Conservation (phyloP, 2,113 vertebrate species). For the Cisticola juncidis region DNA sequence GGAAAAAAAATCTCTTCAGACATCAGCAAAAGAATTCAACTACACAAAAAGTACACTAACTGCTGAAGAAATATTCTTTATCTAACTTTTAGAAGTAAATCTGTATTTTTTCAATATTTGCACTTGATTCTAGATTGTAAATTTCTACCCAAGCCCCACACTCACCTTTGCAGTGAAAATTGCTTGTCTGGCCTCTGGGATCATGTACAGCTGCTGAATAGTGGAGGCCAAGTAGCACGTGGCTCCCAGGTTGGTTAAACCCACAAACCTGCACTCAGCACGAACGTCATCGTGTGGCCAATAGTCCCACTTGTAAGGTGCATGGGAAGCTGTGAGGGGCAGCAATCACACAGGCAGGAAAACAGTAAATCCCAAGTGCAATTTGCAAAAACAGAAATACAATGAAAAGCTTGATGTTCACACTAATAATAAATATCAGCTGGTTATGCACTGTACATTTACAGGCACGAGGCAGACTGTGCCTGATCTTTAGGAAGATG, state of each 20-base stretch:
- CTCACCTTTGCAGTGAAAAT: constrained; percentile 96
- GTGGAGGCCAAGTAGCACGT: constrained; percentile 98
- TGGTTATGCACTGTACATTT: neutral
- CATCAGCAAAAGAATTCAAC: neutral
- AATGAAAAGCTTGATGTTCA: neutral
- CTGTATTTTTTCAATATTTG: neutral
- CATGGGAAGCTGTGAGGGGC: constrained; percentile 85
- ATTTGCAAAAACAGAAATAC: neutral
- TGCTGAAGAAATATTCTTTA: neutral
- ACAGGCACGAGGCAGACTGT: neutral
- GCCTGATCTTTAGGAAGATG: neutral
- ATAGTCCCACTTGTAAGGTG: constrained; percentile 99
- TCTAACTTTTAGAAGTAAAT: neutral
- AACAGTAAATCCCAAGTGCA: neutral
- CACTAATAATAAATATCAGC: neutral
- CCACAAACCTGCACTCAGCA: constrained; percentile 95
- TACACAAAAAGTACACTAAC: neutral
- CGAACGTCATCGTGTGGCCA: constrained; percentile 98
- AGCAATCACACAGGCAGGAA: neutral
- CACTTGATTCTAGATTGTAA: neutral
- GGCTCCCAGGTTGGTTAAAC: constrained; percentile 95
- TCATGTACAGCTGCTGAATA: constrained; percentile 99
- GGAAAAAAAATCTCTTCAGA: neutral
- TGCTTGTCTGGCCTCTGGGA: constrained; percentile 95
- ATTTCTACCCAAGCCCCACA: neutral